Conservation (phyloP, 2,888 invertebrate genomes). For the Amphipyra berbera region DNA sequence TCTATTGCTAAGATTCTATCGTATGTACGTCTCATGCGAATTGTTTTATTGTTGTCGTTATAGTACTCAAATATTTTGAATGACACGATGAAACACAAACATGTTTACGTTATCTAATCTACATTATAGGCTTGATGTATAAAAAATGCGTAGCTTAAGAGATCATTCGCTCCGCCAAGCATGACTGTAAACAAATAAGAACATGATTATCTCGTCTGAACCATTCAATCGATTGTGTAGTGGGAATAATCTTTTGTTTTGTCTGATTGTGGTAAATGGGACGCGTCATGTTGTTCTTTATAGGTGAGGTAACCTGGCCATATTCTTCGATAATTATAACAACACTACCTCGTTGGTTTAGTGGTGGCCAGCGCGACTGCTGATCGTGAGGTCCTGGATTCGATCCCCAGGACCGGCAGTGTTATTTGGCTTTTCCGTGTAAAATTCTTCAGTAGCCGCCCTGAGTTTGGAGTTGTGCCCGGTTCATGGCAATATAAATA, state of each 20-base stretch:
- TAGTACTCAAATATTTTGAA: not conserved
- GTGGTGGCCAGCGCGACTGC: too few relatives aligned
- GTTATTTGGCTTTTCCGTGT: too few relatives aligned
- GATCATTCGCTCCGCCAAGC: conserved; percentile 14
- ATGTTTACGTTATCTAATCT: conserved; percentile 3
- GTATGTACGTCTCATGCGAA: not conserved
- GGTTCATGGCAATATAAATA: too few relatives aligned
- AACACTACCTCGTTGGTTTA: too few relatives aligned
- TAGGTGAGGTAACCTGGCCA: not conserved
- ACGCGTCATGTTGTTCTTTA: not conserved
- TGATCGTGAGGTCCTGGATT: too few relatives aligned
- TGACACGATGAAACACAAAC: conserved; percentile 6
- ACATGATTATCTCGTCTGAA: not conserved
- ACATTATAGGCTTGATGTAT: conserved; percentile 4
- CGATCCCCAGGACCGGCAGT: too few relatives aligned
- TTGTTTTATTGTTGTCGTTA: conserved; percentile 1
- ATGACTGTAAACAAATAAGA: conserved; percentile 18
- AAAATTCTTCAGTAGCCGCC: too few relatives aligned
- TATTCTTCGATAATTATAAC: not conserved
- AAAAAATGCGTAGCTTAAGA: conserved; percentile 3
- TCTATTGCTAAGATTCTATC: conserved; percentile 8
- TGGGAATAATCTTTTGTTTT: conserved; percentile 3
- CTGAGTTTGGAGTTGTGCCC: too few relatives aligned
- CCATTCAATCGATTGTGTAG: conserved; percentile 10
- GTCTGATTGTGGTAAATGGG: conserved; percentile 4